Evolutionary conservation across 2,888 invertebrate species (phyloP).

Genomic region (Entomobrya proxima): DNA sequence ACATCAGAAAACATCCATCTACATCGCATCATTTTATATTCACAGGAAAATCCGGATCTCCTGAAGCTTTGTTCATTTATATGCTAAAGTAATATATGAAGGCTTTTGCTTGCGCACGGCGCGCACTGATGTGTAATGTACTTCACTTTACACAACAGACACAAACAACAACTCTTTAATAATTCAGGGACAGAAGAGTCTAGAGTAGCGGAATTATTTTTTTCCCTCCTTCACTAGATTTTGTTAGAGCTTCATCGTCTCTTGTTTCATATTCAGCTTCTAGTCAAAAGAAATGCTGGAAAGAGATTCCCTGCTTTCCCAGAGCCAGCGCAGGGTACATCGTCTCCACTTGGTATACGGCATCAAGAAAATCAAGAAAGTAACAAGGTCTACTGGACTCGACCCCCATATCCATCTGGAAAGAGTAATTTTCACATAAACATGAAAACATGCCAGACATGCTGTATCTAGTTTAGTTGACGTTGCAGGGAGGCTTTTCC

Average conservation of each 20-base stretch:
- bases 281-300: neutral
- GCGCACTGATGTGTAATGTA: neutral
- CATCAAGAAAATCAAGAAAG: slow-evolving; percentile 18
- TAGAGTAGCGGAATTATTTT: slow-evolving; percentile 37
- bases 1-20: slow-evolving; percentile 40
- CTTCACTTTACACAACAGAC: slow-evolving; percentile 26
- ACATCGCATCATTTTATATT: slow-evolving; percentile 43
- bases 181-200: slow-evolving; percentile 50
- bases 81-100: neutral
- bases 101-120: neutral
- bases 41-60: slow-evolving; percentile 30
- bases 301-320: too few species aligned
- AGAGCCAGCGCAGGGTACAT: neutral
- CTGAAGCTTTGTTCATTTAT: slow-evolving; percentile 30
- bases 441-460: neutral
- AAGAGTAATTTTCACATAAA: slow-evolving; percentile 40
- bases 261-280: neutral
- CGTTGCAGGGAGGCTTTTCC: neutral
- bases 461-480: neutral
- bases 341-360: neutral
- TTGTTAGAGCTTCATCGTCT: neutral
- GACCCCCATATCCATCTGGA: slow-evolving; percentile 7
- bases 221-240: slow-evolving; percentile 27
- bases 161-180: slow-evolving; percentile 44
- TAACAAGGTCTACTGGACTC: slow-evolving; percentile 8